These are phyloP conservation scores for Drosophila ustulata DNA, from an alignment of 2,888 invertebrate genomes.

Conservation along the genomic window DNA sequence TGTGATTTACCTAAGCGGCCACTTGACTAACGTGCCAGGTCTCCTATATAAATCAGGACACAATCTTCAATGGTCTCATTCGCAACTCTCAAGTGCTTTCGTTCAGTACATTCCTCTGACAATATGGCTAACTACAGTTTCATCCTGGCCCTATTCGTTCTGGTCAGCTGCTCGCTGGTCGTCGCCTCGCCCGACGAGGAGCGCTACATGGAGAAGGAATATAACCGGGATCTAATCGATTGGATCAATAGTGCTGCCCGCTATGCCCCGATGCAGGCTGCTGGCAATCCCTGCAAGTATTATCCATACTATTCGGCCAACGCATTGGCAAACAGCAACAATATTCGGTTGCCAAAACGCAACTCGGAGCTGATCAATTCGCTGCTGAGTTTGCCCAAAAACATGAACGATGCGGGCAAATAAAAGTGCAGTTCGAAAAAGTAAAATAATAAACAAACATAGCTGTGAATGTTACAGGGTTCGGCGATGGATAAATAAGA, in stretches of 20 bases:
- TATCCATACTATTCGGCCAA: constrained; percentile 73
- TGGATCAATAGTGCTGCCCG: constrained; percentile 79
- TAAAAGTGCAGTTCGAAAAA: constrained; percentile 65
- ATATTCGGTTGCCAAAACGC: constrained; percentile 87
- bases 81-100: constrained; percentile 38
- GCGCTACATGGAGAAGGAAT: constrained; percentile 83
- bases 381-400: constrained; percentile 90
- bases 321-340: constrained; percentile 55
- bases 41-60: constrained; percentile 64
- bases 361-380: constrained; percentile 91
- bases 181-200: constrained; percentile 83
- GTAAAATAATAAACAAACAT: background rate
- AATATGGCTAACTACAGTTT: constrained; percentile 53
- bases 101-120: constrained; percentile 19
- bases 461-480: constrained; percentile 7
- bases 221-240: constrained; percentile 80
- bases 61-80: constrained; percentile 39
- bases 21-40: constrained; percentile 15
- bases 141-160: constrained; percentile 40
- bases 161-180: constrained; percentile 48
- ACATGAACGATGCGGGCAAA: constrained; percentile 90
- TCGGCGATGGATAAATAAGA: constrained; percentile 9
- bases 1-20: constrained; percentile 62
- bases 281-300: constrained; percentile 74
- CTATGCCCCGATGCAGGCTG: constrained; percentile 68